Conservation (phyloP, 2,888 invertebrate species). For the Crossocerus cetratus region DNA sequence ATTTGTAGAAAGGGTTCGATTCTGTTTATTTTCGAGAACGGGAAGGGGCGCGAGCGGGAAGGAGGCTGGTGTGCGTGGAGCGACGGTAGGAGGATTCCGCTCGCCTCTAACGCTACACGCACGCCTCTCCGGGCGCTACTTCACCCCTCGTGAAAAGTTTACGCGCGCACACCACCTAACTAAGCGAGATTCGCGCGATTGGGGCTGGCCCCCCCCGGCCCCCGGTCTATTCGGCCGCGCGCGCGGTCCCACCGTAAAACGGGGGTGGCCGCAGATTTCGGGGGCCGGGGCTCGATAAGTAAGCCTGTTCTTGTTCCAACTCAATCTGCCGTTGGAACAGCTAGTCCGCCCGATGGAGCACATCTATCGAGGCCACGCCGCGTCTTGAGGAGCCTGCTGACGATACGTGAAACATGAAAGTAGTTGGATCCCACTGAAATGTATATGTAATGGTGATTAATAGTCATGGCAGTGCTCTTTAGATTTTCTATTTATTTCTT, state of each 20-base stretch:
- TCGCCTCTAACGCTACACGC: conserved; percentile 41
- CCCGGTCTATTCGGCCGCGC: conserved; percentile 32
- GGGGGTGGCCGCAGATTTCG: conserved; percentile 31
- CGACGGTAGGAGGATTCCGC: conserved; percentile 45
- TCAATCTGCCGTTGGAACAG: conserved; percentile 38
- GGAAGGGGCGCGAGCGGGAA: conserved; percentile 29
- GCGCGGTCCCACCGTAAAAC: conserved; percentile 30
- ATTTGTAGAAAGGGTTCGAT: conserved; percentile 72
- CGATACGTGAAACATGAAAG: background rate
- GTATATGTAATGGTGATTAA: too few species aligned
- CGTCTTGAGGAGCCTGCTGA: background rate
- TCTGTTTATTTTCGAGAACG: conserved; percentile 71
- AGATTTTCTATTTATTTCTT: too few species aligned
- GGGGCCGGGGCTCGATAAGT: conserved; percentile 32
- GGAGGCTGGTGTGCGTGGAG: background rate
- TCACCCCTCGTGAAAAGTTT: conserved; percentile 56
- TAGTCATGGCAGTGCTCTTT: too few species aligned
- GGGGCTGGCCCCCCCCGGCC: background rate
- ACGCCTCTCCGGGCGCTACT: conserved; percentile 14
- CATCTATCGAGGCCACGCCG: background rate
- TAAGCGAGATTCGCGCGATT: background rate
- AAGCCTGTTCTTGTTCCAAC: conserved; percentile 47
- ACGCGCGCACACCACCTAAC: conserved; percentile 42
- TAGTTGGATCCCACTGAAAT: background rate
- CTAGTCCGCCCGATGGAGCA: conserved; percentile 13